These are phyloP conservation scores for Diachrysia chrysitis DNA, from an alignment of 2,888 invertebrate genomes.

Conservation along the genomic window DNA sequence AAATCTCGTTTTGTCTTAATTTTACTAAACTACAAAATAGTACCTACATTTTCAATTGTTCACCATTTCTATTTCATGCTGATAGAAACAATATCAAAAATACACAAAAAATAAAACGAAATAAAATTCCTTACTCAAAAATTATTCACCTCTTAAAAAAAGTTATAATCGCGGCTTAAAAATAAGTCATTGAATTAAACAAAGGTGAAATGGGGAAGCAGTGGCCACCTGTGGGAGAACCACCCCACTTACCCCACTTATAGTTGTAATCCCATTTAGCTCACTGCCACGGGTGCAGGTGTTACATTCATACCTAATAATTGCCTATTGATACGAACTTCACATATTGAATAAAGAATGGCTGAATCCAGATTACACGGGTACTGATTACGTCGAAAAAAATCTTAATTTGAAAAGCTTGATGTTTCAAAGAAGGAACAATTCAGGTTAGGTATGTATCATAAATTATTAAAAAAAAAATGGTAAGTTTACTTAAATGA, in stretches of 20 bases:
- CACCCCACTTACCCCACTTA: constrained; percentile 17
- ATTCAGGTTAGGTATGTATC: too few species aligned
- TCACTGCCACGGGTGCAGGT: constrained; percentile 43
- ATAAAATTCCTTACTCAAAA: too few species aligned
- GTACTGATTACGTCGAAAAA: neutral
- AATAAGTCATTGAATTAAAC: constrained; percentile 17
- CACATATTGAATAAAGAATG: neutral
- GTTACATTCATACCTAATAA: constrained; percentile 27
- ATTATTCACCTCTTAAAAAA: constrained; percentile 1
- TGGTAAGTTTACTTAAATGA: too few species aligned
- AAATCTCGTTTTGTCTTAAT: too few species aligned
- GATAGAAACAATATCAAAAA: too few species aligned
- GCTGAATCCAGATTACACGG: neutral
- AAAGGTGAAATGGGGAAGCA: constrained; percentile 29
- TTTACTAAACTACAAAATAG: too few species aligned
- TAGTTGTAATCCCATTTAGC: constrained; percentile 37
- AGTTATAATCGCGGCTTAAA: constrained; percentile 14
- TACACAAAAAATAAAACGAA: too few species aligned
- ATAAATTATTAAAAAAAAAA: too few species aligned
- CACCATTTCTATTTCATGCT: too few species aligned
- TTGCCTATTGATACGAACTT: constrained; percentile 11
- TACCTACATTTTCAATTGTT: too few species aligned
- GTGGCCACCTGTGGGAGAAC: constrained; percentile 47
- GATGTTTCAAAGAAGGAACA: neutral
- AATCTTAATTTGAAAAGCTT: neutral